These are phyloP conservation scores for Pristionchus mayeri DNA, from an alignment of 2,888 invertebrate species.

Conservation along the genomic window DNA sequence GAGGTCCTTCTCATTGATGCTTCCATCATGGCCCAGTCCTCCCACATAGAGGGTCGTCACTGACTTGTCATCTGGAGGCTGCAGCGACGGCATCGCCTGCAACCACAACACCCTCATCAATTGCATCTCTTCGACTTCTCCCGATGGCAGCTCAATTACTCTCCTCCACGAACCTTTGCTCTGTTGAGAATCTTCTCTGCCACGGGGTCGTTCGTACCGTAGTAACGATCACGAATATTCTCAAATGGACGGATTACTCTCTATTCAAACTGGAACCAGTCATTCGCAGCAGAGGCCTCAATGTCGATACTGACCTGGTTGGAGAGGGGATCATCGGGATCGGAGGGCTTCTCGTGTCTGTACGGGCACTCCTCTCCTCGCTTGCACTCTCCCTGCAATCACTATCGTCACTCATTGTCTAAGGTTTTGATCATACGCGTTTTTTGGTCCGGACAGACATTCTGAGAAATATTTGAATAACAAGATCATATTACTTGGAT, in stretches of 20 bases:
- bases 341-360: conserved; percentile 94
- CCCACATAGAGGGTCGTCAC: conserved; percentile 98
- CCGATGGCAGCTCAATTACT: background rate
- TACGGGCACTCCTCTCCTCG: conserved; percentile 97
- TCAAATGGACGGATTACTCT: conserved; percentile 79
- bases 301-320: conserved; percentile 80
- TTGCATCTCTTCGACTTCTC: too few species aligned
- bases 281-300: too few species aligned
- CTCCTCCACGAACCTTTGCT: conserved; percentile 78
- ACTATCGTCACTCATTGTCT: background rate
- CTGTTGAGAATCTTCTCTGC: conserved; percentile 92
- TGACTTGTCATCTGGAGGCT: conserved; percentile 93
- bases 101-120: background rate
- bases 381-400: conserved; percentile 86
- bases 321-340: conserved; percentile 95
- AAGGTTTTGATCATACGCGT: background rate
- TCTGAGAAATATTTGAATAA: background rate
- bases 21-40: conserved; percentile 85
- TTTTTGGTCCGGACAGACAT: too few species aligned
- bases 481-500: background rate
- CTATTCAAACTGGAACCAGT: too few species aligned
- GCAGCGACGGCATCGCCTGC: conserved; percentile 92
- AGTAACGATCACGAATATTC: conserved; percentile 93
- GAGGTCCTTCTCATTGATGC: conserved; percentile 89
- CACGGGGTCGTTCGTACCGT: conserved; percentile 95